phyloP scores from a whole-genome alignment of 2,113 vertebrate genomes.

The Podiceps cristatus region DNA sequence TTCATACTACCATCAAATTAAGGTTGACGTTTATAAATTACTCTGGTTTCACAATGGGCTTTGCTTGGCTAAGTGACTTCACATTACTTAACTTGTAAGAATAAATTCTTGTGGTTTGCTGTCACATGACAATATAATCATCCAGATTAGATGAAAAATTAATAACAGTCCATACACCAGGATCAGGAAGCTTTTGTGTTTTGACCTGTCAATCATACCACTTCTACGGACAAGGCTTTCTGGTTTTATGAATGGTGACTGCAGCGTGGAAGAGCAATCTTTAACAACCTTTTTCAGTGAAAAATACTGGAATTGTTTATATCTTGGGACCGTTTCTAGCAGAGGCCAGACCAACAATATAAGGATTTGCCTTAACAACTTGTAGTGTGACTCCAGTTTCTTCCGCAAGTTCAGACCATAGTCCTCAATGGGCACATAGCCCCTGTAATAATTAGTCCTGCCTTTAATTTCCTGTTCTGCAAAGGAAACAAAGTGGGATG shows the following conservation, averaged over 20 bases:
- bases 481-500: background rate
- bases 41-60: constrained; percentile 56
- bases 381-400: background rate
- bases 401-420: background rate
- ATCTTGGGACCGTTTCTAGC: background rate
- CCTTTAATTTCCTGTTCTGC: background rate
- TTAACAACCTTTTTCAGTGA: background rate
- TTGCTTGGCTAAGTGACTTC: constrained; percentile 59
- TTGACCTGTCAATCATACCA: background rate
- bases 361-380: background rate
- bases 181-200: constrained; percentile 38
- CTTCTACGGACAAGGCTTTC: background rate
- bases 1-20: constrained; percentile 46
- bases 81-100: constrained; percentile 52
- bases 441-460: background rate
- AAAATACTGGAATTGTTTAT: background rate
- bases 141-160: constrained; percentile 56
- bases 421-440: background rate
- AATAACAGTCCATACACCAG: constrained; percentile 13
- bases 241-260: background rate
- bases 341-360: background rate
- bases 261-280: background rate
- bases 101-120: constrained; percentile 39
- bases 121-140: constrained; percentile 37
- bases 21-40: constrained; percentile 65